Evolutionary conservation across 1,140 invertebrate genomes (phyloP).

Genomic region (Drosophila arizonae): DNA sequence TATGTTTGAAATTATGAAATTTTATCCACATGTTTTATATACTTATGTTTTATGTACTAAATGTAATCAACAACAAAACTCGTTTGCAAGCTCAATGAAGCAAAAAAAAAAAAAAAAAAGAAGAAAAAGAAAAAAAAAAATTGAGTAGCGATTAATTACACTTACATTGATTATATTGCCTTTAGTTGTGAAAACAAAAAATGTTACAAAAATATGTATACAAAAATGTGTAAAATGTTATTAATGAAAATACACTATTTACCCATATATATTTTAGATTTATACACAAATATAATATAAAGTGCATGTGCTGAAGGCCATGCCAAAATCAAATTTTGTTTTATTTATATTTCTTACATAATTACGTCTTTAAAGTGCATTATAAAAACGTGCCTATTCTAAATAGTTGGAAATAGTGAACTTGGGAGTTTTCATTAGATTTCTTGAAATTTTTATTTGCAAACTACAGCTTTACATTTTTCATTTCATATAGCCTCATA

Average conservation of each 20-base stretch:
- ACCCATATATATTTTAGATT: conserved; percentile 56
- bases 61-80: conserved; percentile 45
- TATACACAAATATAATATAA: conserved; percentile 66
- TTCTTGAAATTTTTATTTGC: no score
- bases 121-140: conserved; percentile 31
- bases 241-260: conserved; percentile 53
- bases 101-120: conserved; percentile 18
- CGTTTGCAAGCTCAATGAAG: conserved; percentile 10
- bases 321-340: conserved; percentile 49
- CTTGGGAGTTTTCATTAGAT: no score
- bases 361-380: no score
- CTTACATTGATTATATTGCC: conserved; percentile 15
- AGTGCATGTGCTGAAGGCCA: conserved; percentile 47
- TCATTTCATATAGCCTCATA: no score
- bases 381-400: not conserved
- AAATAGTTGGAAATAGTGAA: not conserved
- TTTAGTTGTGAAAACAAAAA: conserved; percentile 35
- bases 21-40: conserved; percentile 51
- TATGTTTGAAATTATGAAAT: conserved; percentile 62
- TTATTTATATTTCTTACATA: no score
- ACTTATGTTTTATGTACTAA: conserved; percentile 52
- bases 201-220: conserved; percentile 37
- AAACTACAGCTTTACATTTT: no score
- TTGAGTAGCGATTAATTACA: conserved; percentile 19
- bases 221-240: conserved; percentile 10